These are phyloP conservation scores for Nematolebias whitei DNA, from an alignment of 2,113 vertebrate species.

Conservation along the genomic window DNA sequence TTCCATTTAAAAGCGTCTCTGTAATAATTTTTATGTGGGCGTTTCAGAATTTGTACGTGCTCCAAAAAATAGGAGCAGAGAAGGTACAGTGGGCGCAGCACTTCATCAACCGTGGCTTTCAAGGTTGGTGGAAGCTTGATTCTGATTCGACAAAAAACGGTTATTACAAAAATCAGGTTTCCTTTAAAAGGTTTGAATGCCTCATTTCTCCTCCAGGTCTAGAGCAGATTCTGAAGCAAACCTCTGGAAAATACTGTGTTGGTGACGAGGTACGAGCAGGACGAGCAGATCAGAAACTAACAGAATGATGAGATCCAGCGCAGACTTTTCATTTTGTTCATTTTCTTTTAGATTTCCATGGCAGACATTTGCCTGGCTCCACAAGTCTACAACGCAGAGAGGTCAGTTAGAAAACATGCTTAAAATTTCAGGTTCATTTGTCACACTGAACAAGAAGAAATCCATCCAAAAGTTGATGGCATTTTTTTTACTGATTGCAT, in stretches of 20 bases:
- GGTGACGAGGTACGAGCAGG: constrained; percentile 87
- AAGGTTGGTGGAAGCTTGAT: constrained; percentile 75
- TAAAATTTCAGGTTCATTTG: neutral
- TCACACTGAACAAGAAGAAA: neutral
- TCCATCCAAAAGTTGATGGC: too few relatives aligned
- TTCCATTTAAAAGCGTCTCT: neutral
- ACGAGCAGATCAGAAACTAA: neutral
- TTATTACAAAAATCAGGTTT: neutral
- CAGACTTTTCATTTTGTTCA: neutral
- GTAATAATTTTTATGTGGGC: neutral
- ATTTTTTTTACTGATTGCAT: too few relatives aligned
- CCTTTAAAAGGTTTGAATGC: neutral
- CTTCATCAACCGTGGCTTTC: constrained; percentile 86
- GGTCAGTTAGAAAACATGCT: constrained; percentile 73
- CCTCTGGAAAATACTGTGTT: constrained; percentile 88
- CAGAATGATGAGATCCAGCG: neutral
- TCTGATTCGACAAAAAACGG: neutral
- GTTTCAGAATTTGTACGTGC: constrained; percentile 85
- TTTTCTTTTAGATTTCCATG: constrained; percentile 87
- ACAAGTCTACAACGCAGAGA: constrained; percentile 93
- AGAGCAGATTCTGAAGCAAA: constrained; percentile 86
- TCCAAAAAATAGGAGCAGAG: constrained; percentile 86
- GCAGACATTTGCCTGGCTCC: constrained; percentile 95
- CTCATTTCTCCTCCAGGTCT: constrained; percentile 79
- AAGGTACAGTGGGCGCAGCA: constrained; percentile 88